Percentiles rank a stretch among this genome's conserved stretches.
Evolutionary conservation across 2,888 invertebrate species (phyloP).

Genomic region (Cephonodes hylas): DNA sequence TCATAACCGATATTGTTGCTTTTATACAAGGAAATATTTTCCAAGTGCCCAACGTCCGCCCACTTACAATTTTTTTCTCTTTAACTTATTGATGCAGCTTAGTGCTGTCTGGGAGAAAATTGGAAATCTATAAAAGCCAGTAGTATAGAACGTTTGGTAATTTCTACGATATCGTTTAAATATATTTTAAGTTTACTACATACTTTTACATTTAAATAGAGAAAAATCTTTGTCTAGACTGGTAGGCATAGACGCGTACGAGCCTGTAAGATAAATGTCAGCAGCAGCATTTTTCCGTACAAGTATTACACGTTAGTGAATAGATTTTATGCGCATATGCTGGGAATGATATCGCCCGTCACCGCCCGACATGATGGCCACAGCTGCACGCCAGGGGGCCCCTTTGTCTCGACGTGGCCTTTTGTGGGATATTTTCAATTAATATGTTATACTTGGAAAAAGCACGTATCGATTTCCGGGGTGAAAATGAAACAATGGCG

Average conservation of each 20-base stretch:
- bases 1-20: conserved; percentile 75
- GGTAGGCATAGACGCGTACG: not conserved
- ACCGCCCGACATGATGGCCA: conserved; percentile 33
- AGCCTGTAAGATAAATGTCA: conserved; percentile 18
- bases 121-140: conserved; percentile 46
- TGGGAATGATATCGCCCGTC: conserved; percentile 45
- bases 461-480: conserved; percentile 40
- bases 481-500: conserved; percentile 44
- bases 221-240: too few species aligned
- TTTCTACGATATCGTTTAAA: too few species aligned
- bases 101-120: conserved; percentile 48
- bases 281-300: conserved; percentile 21
- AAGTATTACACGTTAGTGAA: conserved; percentile 27
- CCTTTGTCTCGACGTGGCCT: conserved; percentile 49
- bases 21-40: conserved; percentile 67
- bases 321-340: conserved; percentile 36
- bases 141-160: conserved; percentile 28
- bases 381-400: conserved; percentile 30
- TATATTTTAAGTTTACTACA: too few species aligned
- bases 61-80: conserved; percentile 49
- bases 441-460: conserved; percentile 52
- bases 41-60: conserved; percentile 52
- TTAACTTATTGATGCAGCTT: conserved; percentile 55
- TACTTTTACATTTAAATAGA: too few species aligned
- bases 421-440: conserved; percentile 66